Evolutionary conservation across 2,113 vertebrate genomes (phyloP), one percentile per base, ranked within the genome.

Genomic region (Zeus faber): DNA sequence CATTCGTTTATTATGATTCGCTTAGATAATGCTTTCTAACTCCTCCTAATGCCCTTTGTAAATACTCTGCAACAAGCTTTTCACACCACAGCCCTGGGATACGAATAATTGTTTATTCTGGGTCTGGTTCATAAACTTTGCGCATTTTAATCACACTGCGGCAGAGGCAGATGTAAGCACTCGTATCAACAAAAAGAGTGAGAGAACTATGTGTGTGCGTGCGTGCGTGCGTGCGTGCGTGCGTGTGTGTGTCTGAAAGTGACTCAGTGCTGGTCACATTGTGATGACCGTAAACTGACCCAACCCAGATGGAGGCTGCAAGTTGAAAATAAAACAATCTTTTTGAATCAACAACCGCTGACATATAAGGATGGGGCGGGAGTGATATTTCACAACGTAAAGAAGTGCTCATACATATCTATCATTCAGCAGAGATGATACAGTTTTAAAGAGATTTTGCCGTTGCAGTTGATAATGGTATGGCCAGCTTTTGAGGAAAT

Each of bases 101-200:
- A 65, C 71, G 74, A 75, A 76, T 81, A 81, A 77, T 65, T 81
- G 71, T 82, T 77, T 71, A 77, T 79, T 72, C 72, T n/a, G n/a
- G 72, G 72, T 62, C 72, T 78, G 74, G 74, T 82, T 86, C 63
- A 83, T 81, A 77, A 81, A 83, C 76, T 79, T 50, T 50, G 44
- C 56, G 68, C 67, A 54, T 72, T 73, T 76, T 76, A 77, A 84
- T 83, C 83, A 76, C 69, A 67, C 78, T 74, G 62, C 76, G 80
- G 77, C 84, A 82, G 72, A 83, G 70, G 71, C 65, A 67, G 44
- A 70, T 53, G 56, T 14, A 62, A 13, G 18, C 17, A 35, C 14
- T 11, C 1, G 16, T 10, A 14, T n/a, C n/a, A n/a, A n/a, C n/a
- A n/a, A n/a, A n/a, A n/a, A n/a, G n/a, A n/a, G n/a, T n/a, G n/a